These are phyloP conservation scores for Planiliza haematocheilus DNA, from an alignment of 2,113 vertebrate genomes.

Conservation along the genomic window DNA sequence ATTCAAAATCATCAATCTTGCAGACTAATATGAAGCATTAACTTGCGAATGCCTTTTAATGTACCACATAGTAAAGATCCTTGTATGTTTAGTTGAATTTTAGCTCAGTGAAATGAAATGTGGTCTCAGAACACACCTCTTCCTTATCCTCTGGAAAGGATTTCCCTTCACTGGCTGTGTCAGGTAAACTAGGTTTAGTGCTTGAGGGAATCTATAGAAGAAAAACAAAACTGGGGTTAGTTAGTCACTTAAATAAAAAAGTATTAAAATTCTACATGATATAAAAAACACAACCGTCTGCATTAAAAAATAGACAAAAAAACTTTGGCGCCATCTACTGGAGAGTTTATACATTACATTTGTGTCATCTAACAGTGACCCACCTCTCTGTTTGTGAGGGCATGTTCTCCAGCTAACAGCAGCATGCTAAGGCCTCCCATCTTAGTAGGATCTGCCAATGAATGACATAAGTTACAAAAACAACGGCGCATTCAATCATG, in stretches of 20 bases:
- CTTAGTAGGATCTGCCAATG: conserved; percentile 91
- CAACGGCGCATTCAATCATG: background rate
- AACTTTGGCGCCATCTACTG: conserved; percentile 31
- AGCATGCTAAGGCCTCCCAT: conserved; percentile 99
- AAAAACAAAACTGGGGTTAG: background rate
- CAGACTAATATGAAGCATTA: too few relatives aligned
- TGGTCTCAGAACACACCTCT: conserved; percentile 65
- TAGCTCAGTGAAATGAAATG: background rate
- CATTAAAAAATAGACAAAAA: background rate
- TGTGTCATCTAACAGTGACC: conserved; percentile 38
- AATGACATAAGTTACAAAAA: conserved; percentile 24
- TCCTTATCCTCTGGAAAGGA: conserved; percentile 61
- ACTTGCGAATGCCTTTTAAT: too few relatives aligned
- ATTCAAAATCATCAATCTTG: too few relatives aligned
- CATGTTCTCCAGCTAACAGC: conserved; percentile 96
- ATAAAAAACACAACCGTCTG: background rate
- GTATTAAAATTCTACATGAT: background rate
- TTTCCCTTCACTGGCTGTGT: conserved; percentile 66
- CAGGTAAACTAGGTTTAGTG: conserved; percentile 70
- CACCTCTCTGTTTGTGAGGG: conserved; percentile 95
- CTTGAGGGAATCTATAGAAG: conserved; percentile 75
- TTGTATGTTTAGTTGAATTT: too few relatives aligned
- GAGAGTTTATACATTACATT: conserved; percentile 11
- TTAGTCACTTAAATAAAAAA: background rate
- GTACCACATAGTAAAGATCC: too few relatives aligned